phyloP scores from a whole-genome alignment of 2,888 invertebrate genomes.

The Drosophila melanosoma region DNA sequence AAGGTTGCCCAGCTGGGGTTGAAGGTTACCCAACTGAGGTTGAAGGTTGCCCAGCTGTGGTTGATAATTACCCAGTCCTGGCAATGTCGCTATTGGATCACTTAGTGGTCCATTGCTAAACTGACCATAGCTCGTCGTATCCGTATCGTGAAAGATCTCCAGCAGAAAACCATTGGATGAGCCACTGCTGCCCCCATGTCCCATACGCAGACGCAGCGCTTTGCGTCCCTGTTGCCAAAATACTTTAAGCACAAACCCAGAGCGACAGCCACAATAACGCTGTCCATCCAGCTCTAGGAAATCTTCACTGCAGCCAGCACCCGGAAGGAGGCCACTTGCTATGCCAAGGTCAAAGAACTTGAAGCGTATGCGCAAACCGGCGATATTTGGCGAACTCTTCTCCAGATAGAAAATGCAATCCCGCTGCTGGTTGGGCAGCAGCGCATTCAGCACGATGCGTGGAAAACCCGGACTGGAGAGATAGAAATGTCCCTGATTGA shows the following conservation, averaged over 20 bases:
- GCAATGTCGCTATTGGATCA: not conserved
- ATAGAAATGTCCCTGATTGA: constrained; percentile 85
- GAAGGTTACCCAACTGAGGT: constrained; percentile 11
- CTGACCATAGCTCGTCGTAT: constrained; percentile 72
- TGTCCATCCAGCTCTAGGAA: constrained; percentile 87
- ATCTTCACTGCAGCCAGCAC: constrained; percentile 85
- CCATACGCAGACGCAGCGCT: constrained; percentile 85
- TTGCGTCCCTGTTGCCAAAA: constrained; percentile 84
- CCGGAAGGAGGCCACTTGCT: constrained; percentile 19
- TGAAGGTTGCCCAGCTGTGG: constrained; percentile 13
- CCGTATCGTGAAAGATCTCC: constrained; percentile 87
- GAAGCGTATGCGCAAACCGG: constrained; percentile 86
- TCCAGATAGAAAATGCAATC: constrained; percentile 86
- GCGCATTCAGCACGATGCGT: constrained; percentile 80
- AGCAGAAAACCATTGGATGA: constrained; percentile 86
- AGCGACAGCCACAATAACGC: constrained; percentile 87
- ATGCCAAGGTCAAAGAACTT: constrained; percentile 86
- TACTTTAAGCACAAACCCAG: constrained; percentile 76
- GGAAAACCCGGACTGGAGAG: constrained; percentile 87
- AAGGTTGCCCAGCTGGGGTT: constrained; percentile 41
- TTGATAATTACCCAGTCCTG: not conserved
- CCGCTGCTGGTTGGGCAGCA: constrained; percentile 77
- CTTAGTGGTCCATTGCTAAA: constrained; percentile 12
- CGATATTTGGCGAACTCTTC: constrained; percentile 85
- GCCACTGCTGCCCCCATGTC: constrained; percentile 83